These are phyloP conservation scores for Prosopocoilus inquinatus DNA, from an alignment of 2,888 invertebrate genomes.

Conservation along the genomic window DNA sequence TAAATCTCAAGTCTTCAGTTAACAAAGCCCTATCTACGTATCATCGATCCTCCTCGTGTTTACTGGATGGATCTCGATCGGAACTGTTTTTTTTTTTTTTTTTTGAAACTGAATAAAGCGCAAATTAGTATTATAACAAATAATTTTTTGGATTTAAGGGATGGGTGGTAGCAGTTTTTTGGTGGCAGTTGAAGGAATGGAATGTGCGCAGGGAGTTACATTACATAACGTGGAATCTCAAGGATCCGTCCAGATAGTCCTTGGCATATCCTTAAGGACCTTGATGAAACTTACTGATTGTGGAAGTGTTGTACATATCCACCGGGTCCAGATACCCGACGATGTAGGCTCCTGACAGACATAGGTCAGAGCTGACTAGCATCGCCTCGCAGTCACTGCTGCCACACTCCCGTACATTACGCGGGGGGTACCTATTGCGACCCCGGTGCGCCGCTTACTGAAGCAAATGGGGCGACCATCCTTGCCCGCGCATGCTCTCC, in stretches of 20 bases:
- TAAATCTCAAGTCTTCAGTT: too few relatives aligned
- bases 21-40: too few relatives aligned
- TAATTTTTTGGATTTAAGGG: too few relatives aligned
- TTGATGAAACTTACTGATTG: constrained; percentile 51
- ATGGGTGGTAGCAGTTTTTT: too few relatives aligned
- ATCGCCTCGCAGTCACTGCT: constrained; percentile 48
- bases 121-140: too few relatives aligned
- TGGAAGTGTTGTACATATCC: constrained; percentile 52
- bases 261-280: too few relatives aligned
- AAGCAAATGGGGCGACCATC: constrained; percentile 18
- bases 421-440: constrained; percentile 47
- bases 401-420: constrained; percentile 43
- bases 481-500: constrained; percentile 38
- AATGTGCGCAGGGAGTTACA: constrained; percentile 1
- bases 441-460: constrained; percentile 38
- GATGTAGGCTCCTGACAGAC: constrained; percentile 54
- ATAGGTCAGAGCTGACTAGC: constrained; percentile 51
- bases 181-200: too few relatives aligned
- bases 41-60: too few relatives aligned
- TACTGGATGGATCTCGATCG: too few relatives aligned
- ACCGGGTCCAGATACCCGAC: constrained; percentile 54
- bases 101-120: too few relatives aligned
- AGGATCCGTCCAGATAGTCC: background rate
- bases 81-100: too few relatives aligned
- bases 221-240: background rate